These are phyloP conservation scores for Cotesia congregata DNA, from an alignment of 2,888 invertebrate species.

Conservation along the genomic window DNA sequence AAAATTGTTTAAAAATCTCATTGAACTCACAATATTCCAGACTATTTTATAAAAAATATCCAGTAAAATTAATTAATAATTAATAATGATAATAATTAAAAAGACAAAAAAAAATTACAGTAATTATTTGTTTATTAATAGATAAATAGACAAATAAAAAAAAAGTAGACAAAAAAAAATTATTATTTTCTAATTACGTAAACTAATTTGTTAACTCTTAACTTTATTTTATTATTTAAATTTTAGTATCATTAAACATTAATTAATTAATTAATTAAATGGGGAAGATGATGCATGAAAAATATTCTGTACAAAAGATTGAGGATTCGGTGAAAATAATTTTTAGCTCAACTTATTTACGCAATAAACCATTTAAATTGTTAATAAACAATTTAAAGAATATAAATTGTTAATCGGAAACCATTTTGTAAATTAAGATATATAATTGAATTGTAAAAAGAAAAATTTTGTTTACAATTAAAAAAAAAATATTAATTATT, in stretches of 20 bases:
- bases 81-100: background rate
- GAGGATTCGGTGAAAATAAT: background rate
- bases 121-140: background rate
- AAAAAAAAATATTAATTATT: background rate
- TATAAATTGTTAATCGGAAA: background rate
- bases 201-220: constrained; percentile 1
- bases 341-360: background rate
- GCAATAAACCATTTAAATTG: background rate
- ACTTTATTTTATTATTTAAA: background rate
- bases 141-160: background rate
- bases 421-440: background rate
- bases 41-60: background rate
- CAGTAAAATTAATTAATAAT: background rate
- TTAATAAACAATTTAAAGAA: background rate
- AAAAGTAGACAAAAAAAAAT: background rate
- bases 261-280: background rate
- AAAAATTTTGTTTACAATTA: background rate
- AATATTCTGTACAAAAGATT: constrained; percentile 9
- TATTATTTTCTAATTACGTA: background rate
- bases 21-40: background rate
- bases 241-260: background rate
- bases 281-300: background rate
- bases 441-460: background rate
- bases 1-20: background rate
- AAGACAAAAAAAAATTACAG: background rate